Evolutionary conservation across 1,140 invertebrate species (phyloP), one percentile per base, ranked within the genome.

Genomic region (Globodera rostochiensis): DNA sequence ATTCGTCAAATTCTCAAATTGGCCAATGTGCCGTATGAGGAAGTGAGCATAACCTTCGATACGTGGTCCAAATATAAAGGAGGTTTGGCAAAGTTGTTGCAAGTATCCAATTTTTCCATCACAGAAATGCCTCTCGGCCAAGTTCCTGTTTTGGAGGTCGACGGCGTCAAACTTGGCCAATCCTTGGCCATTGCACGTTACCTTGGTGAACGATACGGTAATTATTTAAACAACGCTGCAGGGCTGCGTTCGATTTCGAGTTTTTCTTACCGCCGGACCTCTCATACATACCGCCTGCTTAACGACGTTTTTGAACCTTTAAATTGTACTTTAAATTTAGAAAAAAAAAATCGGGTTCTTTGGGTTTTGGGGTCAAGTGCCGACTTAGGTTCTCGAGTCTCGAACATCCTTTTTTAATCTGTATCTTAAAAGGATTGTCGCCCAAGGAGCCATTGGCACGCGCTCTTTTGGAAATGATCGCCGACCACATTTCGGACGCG

Each of bases 101-200:
- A 83, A 13, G 1, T 19, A 49, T 21, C 15, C 15, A 46, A 11
- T 15, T 46, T 1, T 45, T n/a, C 9, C 64, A 46, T 73, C 86
- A 71, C 75, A 86, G 86, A 81, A 19, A 87, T 85, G 84, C 86
- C 86, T n/a, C 76, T 87, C 13, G 86, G 86, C 11, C 87, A 88
- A 60, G 21, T 87, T 5, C 86, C 86, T 6, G 84, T 87, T 8
- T 64, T 87, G 13, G 87, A 87, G 80, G 86, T 87, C 45, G 87
- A 87, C 73, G 86, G 86, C n/a, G 77, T 81, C 15, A 84, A 86
- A 77, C 64, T 87, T 71, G 87, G 80, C 15, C 86, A 87, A 79
- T 79, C 78, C 49, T 6, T 85, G 19, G 86, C 86, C 15, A 87
- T 87, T 77, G 45, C 70, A 47, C 84, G 86, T 50, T 87, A 60